Evolutionary conservation across 2,888 invertebrate species (phyloP), one percentile per base, ranked within the genome.

Genomic region (Heliconius ismenius): DNA sequence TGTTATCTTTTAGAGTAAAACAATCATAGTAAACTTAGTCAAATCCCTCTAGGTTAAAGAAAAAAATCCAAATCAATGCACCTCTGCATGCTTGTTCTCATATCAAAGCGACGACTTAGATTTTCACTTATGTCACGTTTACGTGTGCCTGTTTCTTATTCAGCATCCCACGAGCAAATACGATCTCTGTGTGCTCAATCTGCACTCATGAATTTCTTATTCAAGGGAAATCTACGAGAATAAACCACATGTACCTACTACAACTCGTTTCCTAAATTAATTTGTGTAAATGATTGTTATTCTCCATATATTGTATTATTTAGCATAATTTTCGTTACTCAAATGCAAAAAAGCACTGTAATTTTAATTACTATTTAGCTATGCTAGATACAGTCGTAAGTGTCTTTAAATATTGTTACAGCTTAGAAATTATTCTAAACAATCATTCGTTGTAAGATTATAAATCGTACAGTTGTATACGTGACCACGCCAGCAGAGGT

Each of bases 181-280:
- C 64, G 72, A 76, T 60, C 64, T 65, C 39, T 72, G 28, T 65
- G 54, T 26, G 64, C 64, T 76, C 76, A 76, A 72, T 72, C 72
- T 65, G 72, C 63, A 28, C 39, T 76, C 72, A 76, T 76, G 64
- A 72, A 76, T 72, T 76, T 65, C 39, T 76, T 32, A 76, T 76
- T 65, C 39, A 18, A 73, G 28, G 49, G 64, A 3, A 64, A 74
- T 28, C 60, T 18, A 32, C 64, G 49, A 26, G 28, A 43, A 60
- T 26, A 24, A 58, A 32, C 36, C 60, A 43, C 6, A 21, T 63
- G 43, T 28, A 28, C n/a, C n/a, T n/a, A n/a, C 62, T 21, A n/a
- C 4, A 63, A 26, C 4, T 26, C 28, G 26, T 39, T 62, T 39
- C 0, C 6, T 21, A 21, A 24, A 21, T 21, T 60, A 36, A 39